Base-by-base conservation (phyloP, 2,797 vertebrate genomes). In the Pitangus sulphuratus region DNA sequence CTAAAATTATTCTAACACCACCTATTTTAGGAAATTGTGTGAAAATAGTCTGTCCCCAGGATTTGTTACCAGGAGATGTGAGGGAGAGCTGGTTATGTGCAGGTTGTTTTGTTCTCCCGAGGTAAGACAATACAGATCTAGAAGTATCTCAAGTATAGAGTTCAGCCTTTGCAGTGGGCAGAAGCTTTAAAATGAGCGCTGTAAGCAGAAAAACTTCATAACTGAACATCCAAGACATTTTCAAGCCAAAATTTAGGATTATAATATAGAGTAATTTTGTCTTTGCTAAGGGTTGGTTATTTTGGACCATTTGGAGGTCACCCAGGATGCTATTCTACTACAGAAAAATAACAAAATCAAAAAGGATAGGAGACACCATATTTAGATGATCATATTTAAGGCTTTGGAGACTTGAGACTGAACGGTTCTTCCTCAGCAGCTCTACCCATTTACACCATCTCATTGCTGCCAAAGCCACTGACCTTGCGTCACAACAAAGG, bases 101-200 rank as follows among this genome's bases (percentile, higher is more conserved):
- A 64, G 64, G 51, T 57, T 84, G 84, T 71, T 96, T 92, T 91
- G 45, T 48, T 80, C 65, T 90, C 47, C 76, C 13, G n/a, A 86
- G 50, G 66, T 92, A 94, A 89, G 91, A 92, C 82, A 91, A 96
- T 68, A 85, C 44, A 86, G 89, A 30, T 54, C 84, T 58, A 31
- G 64, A 89, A 89, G 84, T 56, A 70, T 37, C 69, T 58, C 28
- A 35, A 51, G 42, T 24, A 50, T 28, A 71, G 45, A 57, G 37
- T 77, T 74, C 42, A 75, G 64, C 39, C 75, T 64, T 64, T 45
- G 40, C 75, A 89, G 68, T 39, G 80, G 64, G 54, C 15, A 80
- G 58, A 69, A 84, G 48, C 57, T 90, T 94, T 75, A 66, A 85
- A 95, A 68, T 44, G 57, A 94, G 40, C 54, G 24, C 31, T 71